Evolutionary conservation across 2,888 invertebrate genomes (phyloP).

Genomic region (Agrenia bidenticulata): DNA sequence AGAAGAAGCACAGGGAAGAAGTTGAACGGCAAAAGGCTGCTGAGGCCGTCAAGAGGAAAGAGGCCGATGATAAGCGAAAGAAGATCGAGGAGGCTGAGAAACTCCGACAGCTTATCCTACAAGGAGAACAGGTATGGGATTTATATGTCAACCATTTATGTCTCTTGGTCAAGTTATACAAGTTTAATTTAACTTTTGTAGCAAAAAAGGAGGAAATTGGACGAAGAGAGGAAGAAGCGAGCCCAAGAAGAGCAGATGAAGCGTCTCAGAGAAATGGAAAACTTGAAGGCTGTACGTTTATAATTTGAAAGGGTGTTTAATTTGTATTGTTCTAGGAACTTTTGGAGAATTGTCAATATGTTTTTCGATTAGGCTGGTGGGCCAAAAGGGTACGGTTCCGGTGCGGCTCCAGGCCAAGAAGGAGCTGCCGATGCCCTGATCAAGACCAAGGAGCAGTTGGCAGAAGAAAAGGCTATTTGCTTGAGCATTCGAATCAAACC

Average conservation of each 20-base stretch:
- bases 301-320: background rate
- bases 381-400: slow-evolving; percentile 29
- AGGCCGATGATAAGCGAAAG: slow-evolving; percentile 34
- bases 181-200: background rate
- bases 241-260: slow-evolving; percentile 39
- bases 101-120: slow-evolving; percentile 35
- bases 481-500: slow-evolving; percentile 43
- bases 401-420: slow-evolving; percentile 24
- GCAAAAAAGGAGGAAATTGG: slow-evolving; percentile 36
- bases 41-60: slow-evolving; percentile 39
- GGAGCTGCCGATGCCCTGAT: slow-evolving; percentile 39
- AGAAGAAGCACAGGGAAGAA: slow-evolving; percentile 42
- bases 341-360: background rate
- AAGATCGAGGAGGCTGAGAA: slow-evolving; percentile 43
- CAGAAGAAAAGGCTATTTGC: slow-evolving; percentile 42
- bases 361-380: slow-evolving; percentile 25
- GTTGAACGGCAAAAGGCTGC: slow-evolving; percentile 37
- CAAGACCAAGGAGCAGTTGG: slow-evolving; percentile 46
- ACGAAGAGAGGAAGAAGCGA: slow-evolving; percentile 39
- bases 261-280: slow-evolving; percentile 35
- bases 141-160: too few species aligned
- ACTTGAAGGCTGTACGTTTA: slow-evolving; percentile 20
- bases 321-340: background rate
- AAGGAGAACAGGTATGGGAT: slow-evolving; percentile 26
- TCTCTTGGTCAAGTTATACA: too few species aligned